Evolutionary conservation across 2,888 invertebrate species (phyloP).

Genomic region (Habrosyne pyritoides): DNA sequence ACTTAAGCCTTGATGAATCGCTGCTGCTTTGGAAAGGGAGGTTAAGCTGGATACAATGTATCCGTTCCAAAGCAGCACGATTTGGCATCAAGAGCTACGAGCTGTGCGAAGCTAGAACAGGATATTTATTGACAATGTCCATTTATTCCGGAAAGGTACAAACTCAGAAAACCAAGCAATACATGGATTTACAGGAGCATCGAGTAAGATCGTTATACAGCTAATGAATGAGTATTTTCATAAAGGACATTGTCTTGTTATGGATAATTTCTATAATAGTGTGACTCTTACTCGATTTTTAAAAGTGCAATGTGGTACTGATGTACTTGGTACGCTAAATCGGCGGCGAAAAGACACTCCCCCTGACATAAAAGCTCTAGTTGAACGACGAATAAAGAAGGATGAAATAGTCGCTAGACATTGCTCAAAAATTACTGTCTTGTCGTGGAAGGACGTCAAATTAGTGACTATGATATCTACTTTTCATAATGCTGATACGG

Average conservation of each 20-base stretch:
- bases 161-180: constrained; percentile 8
- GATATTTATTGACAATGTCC: constrained; percentile 15
- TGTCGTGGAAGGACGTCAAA: constrained; percentile 24
- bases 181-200: constrained; percentile 19
- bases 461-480: constrained; percentile 6
- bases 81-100: constrained; percentile 38
- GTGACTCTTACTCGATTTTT: not conserved
- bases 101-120: constrained; percentile 32
- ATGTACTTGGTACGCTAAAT: too few species aligned
- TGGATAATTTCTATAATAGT: constrained; percentile 26
- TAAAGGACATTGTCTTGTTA: constrained; percentile 20
- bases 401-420: constrained; percentile 16
- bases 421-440: constrained; percentile 20
- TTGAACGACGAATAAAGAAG: not conserved
- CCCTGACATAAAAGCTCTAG: too few species aligned
- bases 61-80: constrained; percentile 36
- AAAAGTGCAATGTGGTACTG: too few species aligned
- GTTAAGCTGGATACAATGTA: constrained; percentile 39
- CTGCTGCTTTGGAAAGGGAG: not conserved
- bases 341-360: too few species aligned
- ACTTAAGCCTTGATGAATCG: too few species aligned
- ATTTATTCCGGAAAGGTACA: constrained; percentile 19
- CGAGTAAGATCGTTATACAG: constrained; percentile 21
- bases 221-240: constrained; percentile 16
- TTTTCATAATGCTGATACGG: too few species aligned